Evolutionary conservation across 2,113 vertebrate genomes (phyloP).

Genomic region (Meles meles): DNA sequence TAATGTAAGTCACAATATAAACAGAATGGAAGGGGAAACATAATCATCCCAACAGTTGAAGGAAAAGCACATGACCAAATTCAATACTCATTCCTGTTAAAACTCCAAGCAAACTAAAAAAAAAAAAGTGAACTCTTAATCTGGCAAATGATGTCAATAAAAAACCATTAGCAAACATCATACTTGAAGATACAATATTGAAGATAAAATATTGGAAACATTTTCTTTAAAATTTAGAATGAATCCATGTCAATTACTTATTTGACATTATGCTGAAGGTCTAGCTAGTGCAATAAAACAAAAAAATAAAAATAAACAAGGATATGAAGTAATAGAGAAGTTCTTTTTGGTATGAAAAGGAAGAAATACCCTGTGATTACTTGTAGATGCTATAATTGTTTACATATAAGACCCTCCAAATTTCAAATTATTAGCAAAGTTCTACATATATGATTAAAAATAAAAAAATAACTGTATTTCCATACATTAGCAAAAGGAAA

Average conservation of each 20-base stretch:
- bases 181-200: background rate
- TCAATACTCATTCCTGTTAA: background rate
- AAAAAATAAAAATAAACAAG: background rate
- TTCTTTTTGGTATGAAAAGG: background rate
- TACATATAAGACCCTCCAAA: background rate
- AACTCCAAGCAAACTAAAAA: background rate
- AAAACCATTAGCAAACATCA: background rate
- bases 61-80: background rate
- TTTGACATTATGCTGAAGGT: background rate
- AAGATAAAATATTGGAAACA: background rate
- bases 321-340: background rate
- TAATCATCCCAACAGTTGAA: background rate
- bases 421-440: background rate
- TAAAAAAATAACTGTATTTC: background rate
- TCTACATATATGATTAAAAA: background rate
- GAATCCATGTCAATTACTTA: background rate
- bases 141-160: background rate
- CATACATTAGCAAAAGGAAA: background rate
- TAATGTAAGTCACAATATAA: background rate
- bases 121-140: background rate
- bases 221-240: background rate
- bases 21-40: background rate
- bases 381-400: background rate
- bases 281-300: background rate
- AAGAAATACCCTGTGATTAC: background rate